These are phyloP conservation scores for Tachysurus vachellii DNA, from an alignment of 2,113 vertebrate species.

Conservation along the genomic window DNA sequence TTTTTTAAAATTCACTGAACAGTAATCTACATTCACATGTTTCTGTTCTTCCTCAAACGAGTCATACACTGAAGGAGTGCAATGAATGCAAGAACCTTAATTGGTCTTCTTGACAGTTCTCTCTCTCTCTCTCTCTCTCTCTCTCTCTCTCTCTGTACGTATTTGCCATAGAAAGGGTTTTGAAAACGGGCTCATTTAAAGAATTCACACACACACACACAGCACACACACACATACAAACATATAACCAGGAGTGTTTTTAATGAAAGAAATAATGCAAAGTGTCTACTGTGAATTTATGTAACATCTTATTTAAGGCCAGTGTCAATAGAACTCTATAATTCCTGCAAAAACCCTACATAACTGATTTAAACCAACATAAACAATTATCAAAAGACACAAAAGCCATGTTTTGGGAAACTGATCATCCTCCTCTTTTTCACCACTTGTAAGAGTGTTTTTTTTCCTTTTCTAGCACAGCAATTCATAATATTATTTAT, in stretches of 20 bases:
- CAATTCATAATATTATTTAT: background rate
- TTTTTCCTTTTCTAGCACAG: background rate
- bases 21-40: slow-evolving; percentile 2
- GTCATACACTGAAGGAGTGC: slow-evolving; percentile 13
- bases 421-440: background rate
- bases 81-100: slow-evolving; percentile 35
- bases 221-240: too few species aligned
- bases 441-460: background rate
- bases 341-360: background rate
- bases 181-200: too few species aligned
- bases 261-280: background rate
- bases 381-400: background rate
- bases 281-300: background rate
- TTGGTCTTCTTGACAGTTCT: slow-evolving; percentile 47
- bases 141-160: background rate
- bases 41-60: slow-evolving; percentile 1
- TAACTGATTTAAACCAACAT: background rate
- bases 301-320: background rate
- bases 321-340: background rate
- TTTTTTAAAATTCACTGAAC: background rate
- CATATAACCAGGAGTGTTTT: background rate
- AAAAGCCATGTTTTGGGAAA: background rate
- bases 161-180: background rate
- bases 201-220: too few species aligned
- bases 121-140: background rate